Conservation (phyloP, 2,888 invertebrate species). For the Chalcosyrphus nemorum region DNA sequence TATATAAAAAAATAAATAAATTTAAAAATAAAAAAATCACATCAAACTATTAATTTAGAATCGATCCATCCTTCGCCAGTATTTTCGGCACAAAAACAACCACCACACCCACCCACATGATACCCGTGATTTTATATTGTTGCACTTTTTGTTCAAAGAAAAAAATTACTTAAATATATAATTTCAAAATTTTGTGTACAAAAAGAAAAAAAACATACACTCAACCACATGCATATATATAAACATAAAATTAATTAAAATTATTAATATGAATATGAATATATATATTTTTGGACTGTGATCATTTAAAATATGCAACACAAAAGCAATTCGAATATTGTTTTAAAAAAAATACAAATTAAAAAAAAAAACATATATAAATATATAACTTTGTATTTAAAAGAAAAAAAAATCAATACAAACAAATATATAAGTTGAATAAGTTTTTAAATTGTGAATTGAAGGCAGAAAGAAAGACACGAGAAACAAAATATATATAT, state of each 20-base stretch:
- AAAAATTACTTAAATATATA: neutral
- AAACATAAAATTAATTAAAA: constrained; percentile 9
- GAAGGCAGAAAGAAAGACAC: constrained; percentile 2
- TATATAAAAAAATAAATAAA: constrained; percentile 38
- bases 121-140: constrained; percentile 47
- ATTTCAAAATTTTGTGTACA: constrained; percentile 59
- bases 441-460: constrained; percentile 15
- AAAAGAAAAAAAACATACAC: constrained; percentile 29
- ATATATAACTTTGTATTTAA: neutral
- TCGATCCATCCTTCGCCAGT: constrained; percentile 67
- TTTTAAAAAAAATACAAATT: constrained; percentile 44
- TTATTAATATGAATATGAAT: constrained; percentile 34
- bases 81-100: constrained; percentile 36
- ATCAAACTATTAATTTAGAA: constrained; percentile 39
- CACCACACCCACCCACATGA: constrained; percentile 45
- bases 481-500: neutral
- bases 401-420: neutral
- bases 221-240: neutral
- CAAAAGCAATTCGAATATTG: constrained; percentile 74
- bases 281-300: constrained; percentile 74
- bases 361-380: constrained; percentile 19
- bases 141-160: constrained; percentile 55
- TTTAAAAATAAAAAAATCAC: constrained; percentile 4
- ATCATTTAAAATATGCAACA: constrained; percentile 75
- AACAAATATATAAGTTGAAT: constrained; percentile 29